Conservation (phyloP, 2,888 invertebrate genomes). For the Drosophila sordidula region DNA sequence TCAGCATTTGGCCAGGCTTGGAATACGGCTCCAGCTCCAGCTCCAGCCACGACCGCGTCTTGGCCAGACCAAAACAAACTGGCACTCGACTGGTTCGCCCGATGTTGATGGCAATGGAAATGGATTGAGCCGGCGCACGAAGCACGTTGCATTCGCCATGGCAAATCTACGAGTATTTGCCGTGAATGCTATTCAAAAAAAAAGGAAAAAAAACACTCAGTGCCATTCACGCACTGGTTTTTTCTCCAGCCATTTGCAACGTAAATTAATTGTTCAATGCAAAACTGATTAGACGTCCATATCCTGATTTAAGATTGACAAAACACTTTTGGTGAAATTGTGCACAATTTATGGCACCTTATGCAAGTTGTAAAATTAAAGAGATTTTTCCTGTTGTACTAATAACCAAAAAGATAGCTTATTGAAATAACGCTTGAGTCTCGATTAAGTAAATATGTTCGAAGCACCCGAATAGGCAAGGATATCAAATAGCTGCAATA, state of each 20-base stretch:
- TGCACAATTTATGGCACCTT: conserved; percentile 9
- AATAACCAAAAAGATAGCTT: not conserved
- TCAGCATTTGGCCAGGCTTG: conserved; percentile 67
- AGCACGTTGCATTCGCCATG: conserved; percentile 25
- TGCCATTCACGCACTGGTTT: conserved; percentile 21
- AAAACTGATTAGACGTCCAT: conserved; percentile 19
- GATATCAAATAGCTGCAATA: too few relatives aligned
- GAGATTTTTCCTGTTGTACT: not conserved
- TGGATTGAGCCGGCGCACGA: conserved; percentile 38
- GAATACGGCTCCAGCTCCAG: conserved; percentile 26
- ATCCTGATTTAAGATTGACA: not conserved
- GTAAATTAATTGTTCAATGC: conserved; percentile 40
- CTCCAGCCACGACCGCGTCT: conserved; percentile 17
- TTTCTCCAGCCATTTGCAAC: conserved; percentile 31
- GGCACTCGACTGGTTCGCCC: conserved; percentile 47
- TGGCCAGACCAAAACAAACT: conserved; percentile 58
- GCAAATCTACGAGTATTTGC: conserved; percentile 35
- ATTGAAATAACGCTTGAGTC: not conserved
- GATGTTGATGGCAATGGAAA: conserved; percentile 37
- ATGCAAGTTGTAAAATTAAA: conserved; percentile 2
- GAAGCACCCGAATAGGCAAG: too few relatives aligned
- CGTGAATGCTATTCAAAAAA: conserved; percentile 38
- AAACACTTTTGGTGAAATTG: conserved; percentile 7
- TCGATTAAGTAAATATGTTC: too few relatives aligned
- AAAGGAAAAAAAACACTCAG: conserved; percentile 12